These are phyloP conservation scores for Halictus ligatus DNA, from an alignment of 2,888 invertebrate species.

Conservation along the genomic window DNA sequence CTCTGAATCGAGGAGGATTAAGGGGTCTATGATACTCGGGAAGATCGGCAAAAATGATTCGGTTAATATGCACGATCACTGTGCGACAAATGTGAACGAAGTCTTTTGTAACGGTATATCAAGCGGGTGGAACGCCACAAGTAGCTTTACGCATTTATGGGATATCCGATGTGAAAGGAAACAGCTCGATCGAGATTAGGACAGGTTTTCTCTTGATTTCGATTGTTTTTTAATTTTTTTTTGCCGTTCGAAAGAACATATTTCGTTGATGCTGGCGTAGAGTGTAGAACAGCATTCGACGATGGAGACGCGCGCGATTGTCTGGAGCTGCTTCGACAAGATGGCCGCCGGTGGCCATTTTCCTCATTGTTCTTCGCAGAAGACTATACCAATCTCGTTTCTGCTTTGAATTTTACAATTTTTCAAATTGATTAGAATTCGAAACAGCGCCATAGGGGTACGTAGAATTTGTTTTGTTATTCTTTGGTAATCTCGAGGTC, in stretches of 20 bases:
- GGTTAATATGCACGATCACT: background rate
- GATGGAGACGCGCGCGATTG: background rate
- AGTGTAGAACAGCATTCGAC: background rate
- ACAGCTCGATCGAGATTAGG: background rate
- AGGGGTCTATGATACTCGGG: background rate
- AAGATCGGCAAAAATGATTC: background rate
- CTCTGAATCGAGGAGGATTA: background rate
- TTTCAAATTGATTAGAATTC: background rate
- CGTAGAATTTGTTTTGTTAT: background rate
- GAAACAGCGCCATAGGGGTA: background rate
- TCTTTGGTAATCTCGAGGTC: background rate
- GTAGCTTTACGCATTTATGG: constrained; percentile 1
- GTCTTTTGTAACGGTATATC: background rate
- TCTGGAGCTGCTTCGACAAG: background rate
- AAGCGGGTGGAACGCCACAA: background rate
- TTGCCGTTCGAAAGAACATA: no score
- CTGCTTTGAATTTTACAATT: background rate
- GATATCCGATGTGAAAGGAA: background rate
- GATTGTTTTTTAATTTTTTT: background rate
- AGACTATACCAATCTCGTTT: background rate
- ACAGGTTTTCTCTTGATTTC: background rate
- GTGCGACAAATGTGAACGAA: background rate
- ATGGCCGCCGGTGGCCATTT: background rate
- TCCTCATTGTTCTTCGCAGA: background rate
- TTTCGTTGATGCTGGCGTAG: background rate